These are phyloP conservation scores for Hecatera dysodea DNA, from an alignment of 2,888 invertebrate species.

Conservation along the genomic window DNA sequence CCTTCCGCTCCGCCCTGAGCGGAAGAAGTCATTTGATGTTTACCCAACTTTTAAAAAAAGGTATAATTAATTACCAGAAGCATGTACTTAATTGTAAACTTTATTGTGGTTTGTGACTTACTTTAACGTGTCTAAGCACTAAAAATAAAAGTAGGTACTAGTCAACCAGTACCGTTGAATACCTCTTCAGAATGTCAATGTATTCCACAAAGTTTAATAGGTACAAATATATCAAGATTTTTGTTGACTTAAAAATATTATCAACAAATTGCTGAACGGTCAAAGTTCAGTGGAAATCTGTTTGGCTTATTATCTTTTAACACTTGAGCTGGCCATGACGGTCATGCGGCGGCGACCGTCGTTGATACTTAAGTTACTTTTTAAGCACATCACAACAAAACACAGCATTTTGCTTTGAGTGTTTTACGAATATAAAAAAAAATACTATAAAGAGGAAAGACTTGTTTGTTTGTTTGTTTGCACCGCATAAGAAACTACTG, in stretches of 20 bases:
- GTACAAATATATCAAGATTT: slow-evolving; percentile 64
- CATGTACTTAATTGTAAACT: not conserved
- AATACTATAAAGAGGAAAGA: too few relatives aligned
- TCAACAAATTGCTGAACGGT: slow-evolving; percentile 66
- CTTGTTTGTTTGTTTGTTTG: too few relatives aligned
- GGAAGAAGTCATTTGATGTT: too few relatives aligned
- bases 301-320: slow-evolving; percentile 65
- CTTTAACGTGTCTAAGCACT: not conserved
- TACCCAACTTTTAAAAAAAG: too few relatives aligned
- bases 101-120: slow-evolving; percentile 13
- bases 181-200: slow-evolving; percentile 31
- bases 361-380: slow-evolving; percentile 31
- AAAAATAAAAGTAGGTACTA: not conserved
- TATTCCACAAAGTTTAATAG: slow-evolving; percentile 46
- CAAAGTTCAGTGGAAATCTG: slow-evolving; percentile 73
- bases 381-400: slow-evolving; percentile 13
- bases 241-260: slow-evolving; percentile 70
- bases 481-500: too few relatives aligned
- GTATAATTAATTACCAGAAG: not conserved
- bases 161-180: slow-evolving; percentile 25
- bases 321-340: slow-evolving; percentile 52
- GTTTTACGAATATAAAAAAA: slow-evolving; percentile 6
- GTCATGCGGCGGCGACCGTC: slow-evolving; percentile 20
- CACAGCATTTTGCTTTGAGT: not conserved
- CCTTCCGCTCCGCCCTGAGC: too few relatives aligned